Evolutionary conservation across 2,797 vertebrate genomes (phyloP).

Genomic region (Sparidentex hasta): DNA sequence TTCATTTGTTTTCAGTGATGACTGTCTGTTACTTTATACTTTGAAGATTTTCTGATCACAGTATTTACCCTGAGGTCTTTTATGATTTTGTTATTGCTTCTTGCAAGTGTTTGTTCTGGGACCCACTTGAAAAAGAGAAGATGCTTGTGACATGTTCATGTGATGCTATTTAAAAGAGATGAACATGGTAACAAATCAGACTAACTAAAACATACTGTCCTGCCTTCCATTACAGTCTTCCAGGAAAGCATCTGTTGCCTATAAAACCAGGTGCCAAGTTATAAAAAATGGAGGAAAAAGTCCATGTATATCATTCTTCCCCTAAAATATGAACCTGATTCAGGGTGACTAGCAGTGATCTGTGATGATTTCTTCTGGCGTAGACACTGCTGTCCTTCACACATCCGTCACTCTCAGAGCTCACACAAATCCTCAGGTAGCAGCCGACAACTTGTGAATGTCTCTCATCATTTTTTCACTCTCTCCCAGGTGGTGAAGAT

Average conservation of each 20-base stretch:
- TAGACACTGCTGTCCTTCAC: not conserved
- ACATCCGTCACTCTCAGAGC: not conserved
- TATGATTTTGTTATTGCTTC: not conserved
- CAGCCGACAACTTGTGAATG: not conserved
- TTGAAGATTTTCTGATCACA: no score
- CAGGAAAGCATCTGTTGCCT: not conserved
- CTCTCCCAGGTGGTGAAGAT: conserved; percentile 95
- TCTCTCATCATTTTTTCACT: not conserved
- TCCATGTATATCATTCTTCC: no score
- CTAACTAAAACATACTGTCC: not conserved
- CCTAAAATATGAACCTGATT: not conserved
- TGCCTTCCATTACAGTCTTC: not conserved
- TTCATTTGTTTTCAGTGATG: not conserved
- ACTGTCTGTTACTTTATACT: not conserved
- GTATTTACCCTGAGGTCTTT: no score
- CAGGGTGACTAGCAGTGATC: not conserved
- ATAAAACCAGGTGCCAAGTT: not conserved
- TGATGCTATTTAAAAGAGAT: no score
- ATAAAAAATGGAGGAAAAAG: no score
- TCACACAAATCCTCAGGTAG: not conserved
- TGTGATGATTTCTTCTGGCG: not conserved
- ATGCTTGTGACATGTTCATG: no score
- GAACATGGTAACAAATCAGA: not conserved
- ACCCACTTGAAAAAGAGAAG: no score
- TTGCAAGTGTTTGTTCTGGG: no score